phyloP scores from a whole-genome alignment of 2,888 invertebrate species.

The Eulithis prunata region DNA sequence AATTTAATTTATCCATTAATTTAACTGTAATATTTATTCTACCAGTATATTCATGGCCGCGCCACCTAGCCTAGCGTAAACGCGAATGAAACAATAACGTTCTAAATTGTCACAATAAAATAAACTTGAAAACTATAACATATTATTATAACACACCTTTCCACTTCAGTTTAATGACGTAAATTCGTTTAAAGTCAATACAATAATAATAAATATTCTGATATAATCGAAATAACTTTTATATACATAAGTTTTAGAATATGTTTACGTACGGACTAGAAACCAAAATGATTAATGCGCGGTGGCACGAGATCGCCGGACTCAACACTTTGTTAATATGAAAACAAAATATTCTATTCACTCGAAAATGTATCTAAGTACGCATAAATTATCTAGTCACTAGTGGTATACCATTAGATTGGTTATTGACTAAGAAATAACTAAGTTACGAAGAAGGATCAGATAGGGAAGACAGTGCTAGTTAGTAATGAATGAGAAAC shows the following conservation, averaged over 20 bases:
- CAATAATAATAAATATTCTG: constrained; percentile 79
- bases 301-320: constrained; percentile 75
- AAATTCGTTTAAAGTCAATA: constrained; percentile 80
- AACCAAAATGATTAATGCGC: constrained; percentile 71
- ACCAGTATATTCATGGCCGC: constrained; percentile 70
- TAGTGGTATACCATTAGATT: constrained; percentile 5
- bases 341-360: background rate
- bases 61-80: constrained; percentile 82
- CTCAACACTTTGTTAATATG: constrained; percentile 10
- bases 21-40: constrained; percentile 65
- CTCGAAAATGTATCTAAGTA: background rate
- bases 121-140: constrained; percentile 78
- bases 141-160: constrained; percentile 65
- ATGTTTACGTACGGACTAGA: constrained; percentile 72
- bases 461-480: constrained; percentile 3
- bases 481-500: constrained; percentile 39
- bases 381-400: background rate
- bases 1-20: constrained; percentile 55
- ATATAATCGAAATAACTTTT: constrained; percentile 81
- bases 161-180: constrained; percentile 60
- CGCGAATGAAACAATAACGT: constrained; percentile 76
- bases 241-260: constrained; percentile 83
- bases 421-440: background rate
- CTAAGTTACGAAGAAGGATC: background rate
- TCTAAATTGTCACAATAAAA: constrained; percentile 78